A percentile compares a stretch with the other conserved stretches of the same genome.
Evolutionary conservation across 2,888 invertebrate genomes (phyloP).

Genomic region (Rhodophaea formosa): DNA sequence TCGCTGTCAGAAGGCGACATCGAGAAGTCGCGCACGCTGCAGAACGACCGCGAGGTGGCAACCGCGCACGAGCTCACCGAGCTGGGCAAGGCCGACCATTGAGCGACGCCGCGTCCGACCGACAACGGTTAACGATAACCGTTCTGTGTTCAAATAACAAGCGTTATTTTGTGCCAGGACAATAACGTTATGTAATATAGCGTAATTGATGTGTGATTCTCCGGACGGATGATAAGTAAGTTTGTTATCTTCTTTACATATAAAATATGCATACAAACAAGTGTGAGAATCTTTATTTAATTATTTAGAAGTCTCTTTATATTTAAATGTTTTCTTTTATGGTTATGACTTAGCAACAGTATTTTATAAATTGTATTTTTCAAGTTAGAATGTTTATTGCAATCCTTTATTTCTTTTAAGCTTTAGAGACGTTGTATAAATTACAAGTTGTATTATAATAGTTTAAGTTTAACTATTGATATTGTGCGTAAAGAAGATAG

Average conservation of each 20-base stretch:
- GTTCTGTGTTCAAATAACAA: conserved; percentile 50
- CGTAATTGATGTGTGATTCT: conserved; percentile 33
- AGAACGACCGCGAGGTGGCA: conserved; percentile 71
- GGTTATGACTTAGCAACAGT: neutral
- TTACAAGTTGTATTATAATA: conserved; percentile 16
- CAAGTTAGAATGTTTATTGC: too few relatives aligned
- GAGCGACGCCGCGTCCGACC: conserved; percentile 31
- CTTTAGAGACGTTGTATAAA: conserved; percentile 20
- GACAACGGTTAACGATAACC: conserved; percentile 31
- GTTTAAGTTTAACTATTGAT: conserved; percentile 16
- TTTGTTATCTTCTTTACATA: conserved; percentile 3
- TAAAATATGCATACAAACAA: neutral
- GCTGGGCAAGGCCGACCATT: conserved; percentile 76
- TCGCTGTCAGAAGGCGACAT: conserved; percentile 89
- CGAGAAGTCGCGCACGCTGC: conserved; percentile 58
- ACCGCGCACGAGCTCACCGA: conserved; percentile 85
- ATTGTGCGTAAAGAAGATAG: conserved; percentile 1
- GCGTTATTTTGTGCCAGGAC: conserved; percentile 45
- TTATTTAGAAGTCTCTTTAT: neutral
- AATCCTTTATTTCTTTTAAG: conserved; percentile 9
- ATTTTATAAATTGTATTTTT: too few relatives aligned
- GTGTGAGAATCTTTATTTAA: neutral
- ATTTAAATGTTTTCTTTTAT: neutral
- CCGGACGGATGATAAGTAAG: conserved; percentile 18
- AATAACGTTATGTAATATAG: conserved; percentile 32